Evolutionary conservation across 2,888 invertebrate species (phyloP).

Genomic region (Tachina grossa): DNA sequence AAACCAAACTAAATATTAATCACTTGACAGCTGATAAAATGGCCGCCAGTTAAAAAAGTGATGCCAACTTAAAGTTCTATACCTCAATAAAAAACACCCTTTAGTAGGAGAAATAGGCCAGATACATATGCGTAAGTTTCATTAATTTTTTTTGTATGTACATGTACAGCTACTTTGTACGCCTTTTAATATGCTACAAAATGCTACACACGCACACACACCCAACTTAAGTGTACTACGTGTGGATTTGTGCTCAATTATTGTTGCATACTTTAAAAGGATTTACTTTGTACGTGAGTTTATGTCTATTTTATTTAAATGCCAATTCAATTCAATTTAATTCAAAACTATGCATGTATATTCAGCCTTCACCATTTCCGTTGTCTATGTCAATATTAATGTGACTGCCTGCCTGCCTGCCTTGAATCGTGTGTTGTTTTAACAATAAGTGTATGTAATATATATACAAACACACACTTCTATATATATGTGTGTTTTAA

Average conservation of each 20-base stretch:
- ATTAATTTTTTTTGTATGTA: background rate
- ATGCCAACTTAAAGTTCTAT: too few species aligned
- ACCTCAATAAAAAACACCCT: too few species aligned
- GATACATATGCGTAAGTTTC: conserved; percentile 1
- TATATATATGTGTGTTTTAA: background rate
- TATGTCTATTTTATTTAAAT: conserved; percentile 63
- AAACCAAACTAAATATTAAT: too few species aligned
- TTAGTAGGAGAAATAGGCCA: background rate
- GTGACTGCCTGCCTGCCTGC: background rate
- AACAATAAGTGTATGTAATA: background rate
- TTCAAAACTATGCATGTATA: conserved; percentile 12
- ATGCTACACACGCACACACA: conserved; percentile 3
- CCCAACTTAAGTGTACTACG: too few species aligned
- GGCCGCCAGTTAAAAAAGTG: too few species aligned
- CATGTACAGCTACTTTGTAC: background rate
- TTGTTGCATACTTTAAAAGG: conserved; percentile 57
- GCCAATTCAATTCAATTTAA: conserved; percentile 58
- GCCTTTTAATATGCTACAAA: conserved; percentile 40
- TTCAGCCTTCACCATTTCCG: conserved; percentile 30
- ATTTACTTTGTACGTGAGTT: conserved; percentile 68
- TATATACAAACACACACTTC: background rate
- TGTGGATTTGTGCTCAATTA: conserved; percentile 22
- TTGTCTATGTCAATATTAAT: conserved; percentile 7
- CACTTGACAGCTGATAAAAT: too few species aligned
- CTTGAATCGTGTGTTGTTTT: conserved; percentile 17